Base-by-base conservation (phyloP, 2,797 vertebrate species). In the Tarsius wallacei region DNA sequence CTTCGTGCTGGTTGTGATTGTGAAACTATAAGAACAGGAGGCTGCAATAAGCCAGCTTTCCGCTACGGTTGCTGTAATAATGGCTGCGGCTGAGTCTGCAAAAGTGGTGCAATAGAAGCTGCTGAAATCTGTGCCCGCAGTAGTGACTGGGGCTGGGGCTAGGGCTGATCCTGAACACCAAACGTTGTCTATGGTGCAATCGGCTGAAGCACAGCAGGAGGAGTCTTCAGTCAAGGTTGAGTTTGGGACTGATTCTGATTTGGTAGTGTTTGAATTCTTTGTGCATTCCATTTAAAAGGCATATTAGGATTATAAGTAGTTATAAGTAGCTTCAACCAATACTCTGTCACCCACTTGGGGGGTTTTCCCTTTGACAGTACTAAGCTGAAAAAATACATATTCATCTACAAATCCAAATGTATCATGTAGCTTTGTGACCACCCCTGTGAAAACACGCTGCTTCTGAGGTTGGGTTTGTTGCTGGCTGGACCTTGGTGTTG, bases 251-350 rank as follows among this genome's bases (percentile, higher is more conserved):
- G 99, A 98, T 96, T 99, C 99, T 99, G 99, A 96, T 99, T 99
- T 21, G 99, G 99, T 99, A 99, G 99, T 0, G 99, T 99, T 98
- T 99, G 99, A 98, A 99, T 99, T 97, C 99, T 99, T 74, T 99
- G 99, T 87, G 99, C 99, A 33, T 99, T 99, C 99, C 99, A 99
- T 98, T 99, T 99, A 99, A 99, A 99, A 81, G 99, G 99, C 99
- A 99, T 99, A 96, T 99, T 99, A 19, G 99, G 99, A 98, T 99
- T 99, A 97, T 99, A 99, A 82, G 99, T 99, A n/a, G 99, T 99
- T 99, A 97, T 99, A 99, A 82, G 99, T 99, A n/a, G 99, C 99
- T 98, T 99, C 99, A 93, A 99, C 99, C 96, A 99, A 98, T 92
- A 99, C 99, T 98, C 99, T 98, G 98, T 99, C 99, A 80, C 99